phyloP scores from a whole-genome alignment of 1,140 invertebrate genomes.

The Calephelis nemesis region DNA sequence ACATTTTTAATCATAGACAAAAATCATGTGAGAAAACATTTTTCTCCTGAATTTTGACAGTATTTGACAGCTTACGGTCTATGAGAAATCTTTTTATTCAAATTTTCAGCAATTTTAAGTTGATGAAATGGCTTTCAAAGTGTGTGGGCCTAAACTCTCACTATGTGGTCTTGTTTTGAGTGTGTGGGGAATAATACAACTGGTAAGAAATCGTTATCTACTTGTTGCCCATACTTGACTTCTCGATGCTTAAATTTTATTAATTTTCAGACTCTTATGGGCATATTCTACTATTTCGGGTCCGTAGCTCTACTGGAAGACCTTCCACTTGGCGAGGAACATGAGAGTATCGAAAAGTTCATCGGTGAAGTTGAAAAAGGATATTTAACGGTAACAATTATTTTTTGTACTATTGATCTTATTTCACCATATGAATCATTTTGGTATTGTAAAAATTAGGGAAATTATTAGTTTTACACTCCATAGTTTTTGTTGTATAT shows the following conservation, averaged over 20 bases:
- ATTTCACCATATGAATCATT: no score
- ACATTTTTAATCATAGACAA: slow-evolving; percentile 52
- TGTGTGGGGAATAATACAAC: slow-evolving; percentile 93
- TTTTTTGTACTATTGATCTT: background rate
- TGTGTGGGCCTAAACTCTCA: slow-evolving; percentile 93
- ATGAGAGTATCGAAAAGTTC: slow-evolving; percentile 80
- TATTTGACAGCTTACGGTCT: slow-evolving; percentile 67
- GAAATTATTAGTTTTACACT: no score
- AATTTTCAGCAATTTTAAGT: slow-evolving; percentile 53
- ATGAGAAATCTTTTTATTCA: slow-evolving; percentile 52
- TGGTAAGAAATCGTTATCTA: slow-evolving; percentile 83
- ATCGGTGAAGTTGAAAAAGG: slow-evolving; percentile 83
- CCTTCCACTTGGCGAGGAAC: slow-evolving; percentile 82
- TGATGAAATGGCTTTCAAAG: slow-evolving; percentile 67
- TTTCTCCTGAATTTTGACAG: slow-evolving; percentile 58
- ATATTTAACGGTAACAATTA: slow-evolving; percentile 73
- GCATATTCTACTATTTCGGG: slow-evolving; percentile 91
- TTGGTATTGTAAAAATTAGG: no score
- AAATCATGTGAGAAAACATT: slow-evolving; percentile 70
- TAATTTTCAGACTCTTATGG: slow-evolving; percentile 89
- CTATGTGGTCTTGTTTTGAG: slow-evolving; percentile 94
- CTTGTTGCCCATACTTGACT: slow-evolving; percentile 7
- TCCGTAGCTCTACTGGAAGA: slow-evolving; percentile 94
- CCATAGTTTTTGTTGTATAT: no score
- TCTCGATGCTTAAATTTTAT: slow-evolving; percentile 26